Evolutionary conservation across 2,888 invertebrate genomes (phyloP), one percentile per base, ranked within the genome.

Genomic region (Campoplex nolae): DNA sequence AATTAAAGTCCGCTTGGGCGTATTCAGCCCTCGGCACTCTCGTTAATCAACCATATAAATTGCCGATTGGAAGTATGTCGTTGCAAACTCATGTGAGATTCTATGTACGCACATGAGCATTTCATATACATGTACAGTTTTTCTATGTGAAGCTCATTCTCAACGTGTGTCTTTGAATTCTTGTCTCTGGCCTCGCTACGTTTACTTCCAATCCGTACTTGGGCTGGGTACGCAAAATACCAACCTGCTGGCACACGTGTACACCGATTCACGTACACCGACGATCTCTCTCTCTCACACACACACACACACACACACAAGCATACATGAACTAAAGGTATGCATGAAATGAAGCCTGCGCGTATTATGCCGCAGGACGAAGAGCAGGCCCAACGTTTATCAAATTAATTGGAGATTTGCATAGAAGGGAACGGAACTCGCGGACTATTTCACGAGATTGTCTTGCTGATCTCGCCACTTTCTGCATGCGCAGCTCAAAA

Each of bases 31-130:
- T 82, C 76, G 84, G 86, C 88, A 71, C 68, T 88, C 85, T 88
- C 88, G 89, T 91, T 90, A 91, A 91, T 91, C 90, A 89, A 85
- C 83, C 83, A 88, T 88, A 90, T 89, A 89, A 91, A 91, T 91
- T 89, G 84, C 83, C 84, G 82, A 90, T 90, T 88, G 89, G 88
- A 90, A 90, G 89, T 87, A 77, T 88, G 74, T 86, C 71, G 83
- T 85, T 71, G 56, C 81, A 81, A 68, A 78, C 80, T 81, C 84
- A 16, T 73, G 83, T 82, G 81, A 87, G 75, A 84, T 74, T 65
- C 48, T 73, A 76, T 82, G 62, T 74, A 70, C 62, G 70, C 75
- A 77, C 67, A 32, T 16, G 23, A 2, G 18, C 42, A 11, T 62
- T 8, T 77, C 32, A 48, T 74, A 68, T 35, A 71, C 48, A 73